A percentile compares a stretch with the other conserved stretches of the same genome.
These are phyloP conservation scores for Idaea biselata DNA, from an alignment of 2,888 invertebrate genomes.

Conservation along the genomic window DNA sequence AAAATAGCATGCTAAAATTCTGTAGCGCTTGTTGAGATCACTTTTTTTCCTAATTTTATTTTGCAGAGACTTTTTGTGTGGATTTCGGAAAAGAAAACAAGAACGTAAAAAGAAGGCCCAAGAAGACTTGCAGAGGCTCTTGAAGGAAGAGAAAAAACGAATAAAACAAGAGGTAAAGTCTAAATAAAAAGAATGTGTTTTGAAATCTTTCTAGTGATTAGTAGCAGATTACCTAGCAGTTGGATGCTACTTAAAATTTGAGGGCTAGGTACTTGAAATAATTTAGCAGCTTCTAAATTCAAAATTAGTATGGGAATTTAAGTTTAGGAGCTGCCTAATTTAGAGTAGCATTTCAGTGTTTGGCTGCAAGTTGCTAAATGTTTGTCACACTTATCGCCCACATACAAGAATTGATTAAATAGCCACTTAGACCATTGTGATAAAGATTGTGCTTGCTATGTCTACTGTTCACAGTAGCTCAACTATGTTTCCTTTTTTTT, in stretches of 20 bases:
- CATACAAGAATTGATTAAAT: too few relatives aligned
- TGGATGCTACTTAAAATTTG: too few relatives aligned
- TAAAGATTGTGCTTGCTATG: background rate
- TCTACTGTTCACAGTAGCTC: constrained; percentile 6
- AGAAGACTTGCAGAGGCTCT: constrained; percentile 84
- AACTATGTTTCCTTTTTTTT: constrained; percentile 18
- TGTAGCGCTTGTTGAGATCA: background rate
- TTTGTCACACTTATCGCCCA: too few relatives aligned
- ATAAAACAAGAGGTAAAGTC: constrained; percentile 85
- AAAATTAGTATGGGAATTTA: too few relatives aligned
- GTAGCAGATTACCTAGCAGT: too few relatives aligned
- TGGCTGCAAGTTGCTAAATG: too few relatives aligned
- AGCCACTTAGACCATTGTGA: too few relatives aligned
- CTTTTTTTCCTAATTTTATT: constrained; percentile 6
- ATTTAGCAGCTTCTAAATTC: too few relatives aligned
- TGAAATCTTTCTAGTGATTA: too few relatives aligned
- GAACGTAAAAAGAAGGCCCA: constrained; percentile 88
- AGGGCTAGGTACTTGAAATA: too few relatives aligned
- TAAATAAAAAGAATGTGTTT: background rate
- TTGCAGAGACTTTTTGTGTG: constrained; percentile 88
- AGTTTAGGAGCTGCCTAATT: too few relatives aligned
- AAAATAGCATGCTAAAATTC: background rate
- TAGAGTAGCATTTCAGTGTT: too few relatives aligned
- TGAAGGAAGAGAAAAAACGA: constrained; percentile 88
- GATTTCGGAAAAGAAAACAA: constrained; percentile 90